These are phyloP conservation scores for Spodoptera litura DNA, from an alignment of 1,140 invertebrate species.

Conservation along the genomic window DNA sequence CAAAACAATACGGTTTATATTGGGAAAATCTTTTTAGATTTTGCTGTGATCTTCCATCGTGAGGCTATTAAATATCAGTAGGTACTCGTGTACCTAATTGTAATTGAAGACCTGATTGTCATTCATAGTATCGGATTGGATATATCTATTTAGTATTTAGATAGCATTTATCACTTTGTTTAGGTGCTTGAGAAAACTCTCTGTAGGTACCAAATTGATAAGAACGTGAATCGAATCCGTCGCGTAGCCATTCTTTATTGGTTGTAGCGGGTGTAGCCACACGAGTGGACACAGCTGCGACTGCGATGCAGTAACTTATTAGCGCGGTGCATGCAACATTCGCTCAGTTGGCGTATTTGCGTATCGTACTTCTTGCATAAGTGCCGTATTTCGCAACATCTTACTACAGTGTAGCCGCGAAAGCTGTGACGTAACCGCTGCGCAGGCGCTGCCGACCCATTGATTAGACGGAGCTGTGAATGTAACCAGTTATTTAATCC, in stretches of 20 bases:
- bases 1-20: neutral
- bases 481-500: slow-evolving; percentile 79
- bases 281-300: slow-evolving; percentile 27
- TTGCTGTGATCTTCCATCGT: too few species aligned
- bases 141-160: neutral
- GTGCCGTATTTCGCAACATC: slow-evolving; percentile 76
- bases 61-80: too few species aligned
- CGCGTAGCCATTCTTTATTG: neutral
- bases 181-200: neutral
- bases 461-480: slow-evolving; percentile 77
- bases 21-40: neutral
- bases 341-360: slow-evolving; percentile 59
- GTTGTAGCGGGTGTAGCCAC: neutral
- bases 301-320: slow-evolving; percentile 50
- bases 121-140: neutral
- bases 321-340: slow-evolving; percentile 53
- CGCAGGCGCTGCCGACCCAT: slow-evolving; percentile 68
- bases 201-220: neutral
- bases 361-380: slow-evolving; percentile 78
- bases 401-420: slow-evolving; percentile 69
- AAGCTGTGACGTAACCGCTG: slow-evolving; percentile 76
- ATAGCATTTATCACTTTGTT: slow-evolving; percentile 2
- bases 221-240: slow-evolving; percentile 8
- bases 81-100: too few species aligned
- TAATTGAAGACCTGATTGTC: neutral